Conservation (phyloP, 2,888 invertebrate species). For the Tinea trinotella region DNA sequence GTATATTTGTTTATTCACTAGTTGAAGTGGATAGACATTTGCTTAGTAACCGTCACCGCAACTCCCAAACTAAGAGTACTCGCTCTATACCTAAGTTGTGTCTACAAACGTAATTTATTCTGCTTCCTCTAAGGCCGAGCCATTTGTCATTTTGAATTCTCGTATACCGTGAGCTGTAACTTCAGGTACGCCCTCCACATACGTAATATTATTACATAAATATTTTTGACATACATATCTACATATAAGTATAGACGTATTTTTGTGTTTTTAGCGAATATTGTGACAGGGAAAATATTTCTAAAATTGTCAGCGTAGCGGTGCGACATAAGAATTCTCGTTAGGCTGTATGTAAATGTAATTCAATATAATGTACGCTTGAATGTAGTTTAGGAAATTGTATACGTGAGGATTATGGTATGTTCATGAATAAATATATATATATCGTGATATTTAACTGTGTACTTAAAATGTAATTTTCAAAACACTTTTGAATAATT, state of each 20-base stretch:
- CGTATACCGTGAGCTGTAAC: slow-evolving; percentile 19
- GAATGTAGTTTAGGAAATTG: neutral
- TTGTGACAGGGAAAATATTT: slow-evolving; percentile 1
- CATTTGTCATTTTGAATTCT: slow-evolving; percentile 23
- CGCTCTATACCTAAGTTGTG: neutral
- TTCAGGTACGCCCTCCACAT: slow-evolving; percentile 1
- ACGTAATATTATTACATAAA: slow-evolving; percentile 8
- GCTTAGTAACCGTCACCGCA: neutral
- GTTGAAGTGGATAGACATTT: slow-evolving; percentile 2
- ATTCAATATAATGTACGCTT: neutral
- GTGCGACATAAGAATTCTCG: neutral
- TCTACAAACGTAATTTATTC: slow-evolving; percentile 15
- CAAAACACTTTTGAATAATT: no score
- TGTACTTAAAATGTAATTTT: no score
- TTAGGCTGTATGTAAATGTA: neutral
- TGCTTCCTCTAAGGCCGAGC: slow-evolving; percentile 20
- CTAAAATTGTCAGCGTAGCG: neutral
- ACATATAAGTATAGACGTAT: neutral
- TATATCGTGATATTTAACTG: no score
- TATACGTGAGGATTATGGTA: neutral
- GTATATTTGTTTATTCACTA: neutral
- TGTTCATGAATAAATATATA: neutral
- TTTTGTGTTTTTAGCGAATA: neutral
- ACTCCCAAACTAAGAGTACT: neutral
- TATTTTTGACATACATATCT: no score